A percentile compares a stretch with the other conserved stretches of the same genome.
These are phyloP conservation scores for Xenops minutus DNA, from an alignment of 2,797 vertebrate genomes.

Conservation along the genomic window DNA sequence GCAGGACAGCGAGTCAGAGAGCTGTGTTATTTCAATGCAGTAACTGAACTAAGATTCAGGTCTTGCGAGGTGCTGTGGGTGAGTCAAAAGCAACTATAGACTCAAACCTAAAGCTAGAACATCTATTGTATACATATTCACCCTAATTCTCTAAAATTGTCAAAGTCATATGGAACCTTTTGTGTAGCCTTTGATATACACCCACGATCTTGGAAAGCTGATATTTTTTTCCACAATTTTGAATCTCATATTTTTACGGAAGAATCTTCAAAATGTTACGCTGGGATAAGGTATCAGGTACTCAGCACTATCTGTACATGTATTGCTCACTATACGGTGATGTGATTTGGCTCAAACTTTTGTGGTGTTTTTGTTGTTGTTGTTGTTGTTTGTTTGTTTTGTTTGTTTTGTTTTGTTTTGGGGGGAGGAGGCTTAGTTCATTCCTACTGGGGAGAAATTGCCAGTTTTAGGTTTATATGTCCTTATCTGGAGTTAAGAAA, in stretches of 20 bases:
- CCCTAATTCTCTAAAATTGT: not conserved
- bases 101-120: not conserved
- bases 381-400: too few relatives aligned
- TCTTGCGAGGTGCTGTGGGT: not conserved
- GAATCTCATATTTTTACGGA: not conserved
- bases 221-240: not conserved
- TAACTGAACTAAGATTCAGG: not conserved
- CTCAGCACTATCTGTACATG: not conserved
- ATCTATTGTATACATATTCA: not conserved
- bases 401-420: too few relatives aligned
- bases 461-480: not conserved
- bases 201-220: not conserved
- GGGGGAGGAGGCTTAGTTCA: not conserved
- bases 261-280: not conserved
- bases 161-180: not conserved
- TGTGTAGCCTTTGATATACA: not conserved
- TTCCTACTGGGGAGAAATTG: not conserved
- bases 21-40: not conserved
- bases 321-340: not conserved
- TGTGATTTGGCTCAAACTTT: not conserved
- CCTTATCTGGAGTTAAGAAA: not conserved
- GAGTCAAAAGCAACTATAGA: not conserved
- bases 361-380: not conserved
- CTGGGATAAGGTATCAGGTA: not conserved
- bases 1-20: not conserved